Percentiles rank a stretch among this genome's conserved stretches.
Conservation (phyloP, 2,888 invertebrate genomes). For the Cenopis cana region DNA sequence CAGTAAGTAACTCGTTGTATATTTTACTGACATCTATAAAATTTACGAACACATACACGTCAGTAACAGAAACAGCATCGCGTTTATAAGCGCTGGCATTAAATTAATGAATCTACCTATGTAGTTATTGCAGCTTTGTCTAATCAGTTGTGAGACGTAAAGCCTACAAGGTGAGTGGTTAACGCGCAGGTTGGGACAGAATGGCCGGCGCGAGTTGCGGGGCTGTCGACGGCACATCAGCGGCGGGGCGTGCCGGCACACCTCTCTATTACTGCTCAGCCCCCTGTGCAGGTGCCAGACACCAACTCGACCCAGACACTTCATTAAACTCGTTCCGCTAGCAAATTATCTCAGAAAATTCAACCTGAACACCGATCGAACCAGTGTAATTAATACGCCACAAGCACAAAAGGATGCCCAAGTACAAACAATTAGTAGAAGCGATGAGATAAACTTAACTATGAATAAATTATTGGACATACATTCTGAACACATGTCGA, state of each 20-base stretch:
- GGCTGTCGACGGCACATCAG: slow-evolving; percentile 67
- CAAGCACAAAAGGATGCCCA: slow-evolving; percentile 26
- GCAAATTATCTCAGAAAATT: slow-evolving; percentile 40
- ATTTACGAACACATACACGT: slow-evolving; percentile 26
- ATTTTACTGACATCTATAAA: slow-evolving; percentile 36
- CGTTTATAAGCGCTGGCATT: slow-evolving; percentile 24
- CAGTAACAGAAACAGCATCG: slow-evolving; percentile 18
- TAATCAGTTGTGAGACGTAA: slow-evolving; percentile 38
- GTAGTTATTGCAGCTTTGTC: slow-evolving; percentile 29
- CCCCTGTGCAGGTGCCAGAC: slow-evolving; percentile 53
- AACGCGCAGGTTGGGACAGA: slow-evolving; percentile 26
- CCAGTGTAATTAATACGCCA: slow-evolving; percentile 29
- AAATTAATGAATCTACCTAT: slow-evolving; percentile 32
- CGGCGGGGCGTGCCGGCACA: slow-evolving; percentile 75
- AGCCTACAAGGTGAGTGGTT: slow-evolving; percentile 35
- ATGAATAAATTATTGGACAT: slow-evolving; percentile 50
- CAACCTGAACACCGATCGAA: slow-evolving; percentile 29
- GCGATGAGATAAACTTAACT: slow-evolving; percentile 25
- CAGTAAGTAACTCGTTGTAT: slow-evolving; percentile 28
- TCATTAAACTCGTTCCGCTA: slow-evolving; percentile 56
- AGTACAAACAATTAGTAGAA: slow-evolving; percentile 29
- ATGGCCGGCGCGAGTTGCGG: slow-evolving; percentile 34
- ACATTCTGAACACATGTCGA: slow-evolving; percentile 51
- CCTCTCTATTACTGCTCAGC: slow-evolving; percentile 76
- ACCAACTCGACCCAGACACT: slow-evolving; percentile 49